Conservation (phyloP, 1,140 invertebrate species). For the Stenopsyche tienmushanensis region DNA sequence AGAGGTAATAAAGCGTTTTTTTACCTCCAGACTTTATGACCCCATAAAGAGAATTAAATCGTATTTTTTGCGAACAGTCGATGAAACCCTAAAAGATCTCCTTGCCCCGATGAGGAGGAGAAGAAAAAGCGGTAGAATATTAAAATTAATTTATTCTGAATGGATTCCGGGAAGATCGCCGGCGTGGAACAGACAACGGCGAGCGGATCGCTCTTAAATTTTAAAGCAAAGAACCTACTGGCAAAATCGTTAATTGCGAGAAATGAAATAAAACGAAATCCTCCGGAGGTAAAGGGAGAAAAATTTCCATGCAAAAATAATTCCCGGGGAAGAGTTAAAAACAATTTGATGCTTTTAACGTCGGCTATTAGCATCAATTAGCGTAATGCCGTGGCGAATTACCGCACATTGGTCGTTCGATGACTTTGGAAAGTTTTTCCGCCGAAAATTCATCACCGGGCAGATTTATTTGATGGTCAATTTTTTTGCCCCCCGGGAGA, state of each 20-base stretch:
- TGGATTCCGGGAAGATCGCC: slow-evolving; percentile 12
- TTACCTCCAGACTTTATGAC: slow-evolving; percentile 16
- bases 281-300: neutral
- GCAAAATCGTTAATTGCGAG: slow-evolving; percentile 27
- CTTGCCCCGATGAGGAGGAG: neutral
- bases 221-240: slow-evolving; percentile 16
- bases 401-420: slow-evolving; percentile 13
- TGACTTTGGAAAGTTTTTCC: too few species aligned
- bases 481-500: too few species aligned
- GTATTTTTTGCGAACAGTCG: slow-evolving; percentile 1
- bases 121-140: slow-evolving; percentile 12
- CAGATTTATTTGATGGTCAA: too few species aligned
- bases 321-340: slow-evolving; percentile 11
- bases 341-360: slow-evolving; percentile 4
- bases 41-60: slow-evolving; percentile 18
- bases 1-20: slow-evolving; percentile 9
- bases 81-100: neutral
- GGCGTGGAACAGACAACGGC: slow-evolving; percentile 4
- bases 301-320: neutral
- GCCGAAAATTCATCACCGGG: too few species aligned
- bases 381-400: slow-evolving; percentile 3
- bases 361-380: slow-evolving; percentile 21
- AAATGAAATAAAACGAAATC: slow-evolving; percentile 5
- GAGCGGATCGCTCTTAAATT: slow-evolving; percentile 15
- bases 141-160: slow-evolving; percentile 30